Evolutionary conservation across 2,888 invertebrate genomes (phyloP).

Genomic region (Drosophila fungiperda): DNA sequence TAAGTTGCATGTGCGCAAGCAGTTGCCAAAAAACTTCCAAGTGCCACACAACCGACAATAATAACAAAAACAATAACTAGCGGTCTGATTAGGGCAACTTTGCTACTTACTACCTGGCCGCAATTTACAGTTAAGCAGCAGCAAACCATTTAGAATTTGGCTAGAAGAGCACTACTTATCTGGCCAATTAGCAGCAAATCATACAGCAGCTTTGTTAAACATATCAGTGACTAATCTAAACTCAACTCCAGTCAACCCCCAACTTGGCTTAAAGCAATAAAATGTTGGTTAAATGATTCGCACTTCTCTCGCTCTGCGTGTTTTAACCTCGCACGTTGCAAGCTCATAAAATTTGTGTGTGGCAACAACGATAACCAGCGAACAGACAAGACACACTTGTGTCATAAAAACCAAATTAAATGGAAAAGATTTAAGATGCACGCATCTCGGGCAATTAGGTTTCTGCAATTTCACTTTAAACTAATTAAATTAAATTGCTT

Average conservation of each 20-base stretch:
- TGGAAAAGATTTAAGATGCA: slow-evolving; percentile 31
- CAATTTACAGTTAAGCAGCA: slow-evolving; percentile 19
- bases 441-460: slow-evolving; percentile 28
- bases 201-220: slow-evolving; percentile 28
- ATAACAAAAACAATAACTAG: neutral
- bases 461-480: slow-evolving; percentile 28
- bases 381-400: slow-evolving; percentile 12
- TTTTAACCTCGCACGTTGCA: slow-evolving; percentile 29
- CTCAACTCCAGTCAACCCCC: neutral
- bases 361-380: slow-evolving; percentile 14
- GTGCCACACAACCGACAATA: slow-evolving; percentile 15
- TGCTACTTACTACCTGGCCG: slow-evolving; percentile 28
- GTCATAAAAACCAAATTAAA: slow-evolving; percentile 42
- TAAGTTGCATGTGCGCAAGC: slow-evolving; percentile 28
- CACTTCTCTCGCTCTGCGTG: neutral
- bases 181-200: slow-evolving; percentile 51
- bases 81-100: slow-evolving; percentile 23
- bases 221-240: slow-evolving; percentile 16
- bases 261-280: slow-evolving; percentile 2
- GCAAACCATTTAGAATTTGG: slow-evolving; percentile 14
- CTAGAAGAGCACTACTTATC: slow-evolving; percentile 41
- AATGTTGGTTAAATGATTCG: slow-evolving; percentile 29
- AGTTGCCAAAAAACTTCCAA: slow-evolving; percentile 36
- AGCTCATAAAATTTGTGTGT: slow-evolving; percentile 24
- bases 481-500: slow-evolving; percentile 57